These are phyloP conservation scores for Drosophila diplacantha DNA, from an alignment of 2,888 invertebrate species.

Conservation along the genomic window DNA sequence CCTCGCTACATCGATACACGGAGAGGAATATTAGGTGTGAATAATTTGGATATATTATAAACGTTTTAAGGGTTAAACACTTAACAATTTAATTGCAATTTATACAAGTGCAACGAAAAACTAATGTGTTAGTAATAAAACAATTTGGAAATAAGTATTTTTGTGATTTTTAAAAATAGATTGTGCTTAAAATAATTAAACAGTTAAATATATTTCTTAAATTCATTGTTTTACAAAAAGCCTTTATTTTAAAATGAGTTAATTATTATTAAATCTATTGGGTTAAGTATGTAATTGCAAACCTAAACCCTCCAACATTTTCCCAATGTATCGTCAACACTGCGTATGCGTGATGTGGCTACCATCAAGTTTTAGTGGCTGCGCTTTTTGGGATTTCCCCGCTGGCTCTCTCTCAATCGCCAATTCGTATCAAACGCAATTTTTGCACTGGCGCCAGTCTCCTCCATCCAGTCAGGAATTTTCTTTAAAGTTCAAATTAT, in stretches of 20 bases:
- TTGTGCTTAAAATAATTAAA: too few species aligned
- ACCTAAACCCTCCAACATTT: not conserved
- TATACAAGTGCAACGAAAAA: too few species aligned
- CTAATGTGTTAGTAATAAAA: too few species aligned
- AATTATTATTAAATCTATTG: too few species aligned
- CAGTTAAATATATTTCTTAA: too few species aligned
- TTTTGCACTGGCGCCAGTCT: slow-evolving; percentile 57
- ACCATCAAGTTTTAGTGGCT: slow-evolving; percentile 28
- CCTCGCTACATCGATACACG: not conserved
- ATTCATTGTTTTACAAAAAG: too few species aligned
- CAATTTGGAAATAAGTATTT: too few species aligned
- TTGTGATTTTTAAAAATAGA: too few species aligned
- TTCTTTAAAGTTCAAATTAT: slow-evolving; percentile 43
- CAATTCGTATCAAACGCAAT: slow-evolving; percentile 27
- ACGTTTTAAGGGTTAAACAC: too few species aligned
- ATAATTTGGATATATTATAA: not conserved
- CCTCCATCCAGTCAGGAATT: slow-evolving; percentile 22
- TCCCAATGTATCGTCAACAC: slow-evolving; percentile 16
- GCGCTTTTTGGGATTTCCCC: slow-evolving; percentile 22
- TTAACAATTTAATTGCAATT: too few species aligned
- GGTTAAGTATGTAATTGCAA: slow-evolving; percentile 1
- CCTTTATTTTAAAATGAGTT: too few species aligned
- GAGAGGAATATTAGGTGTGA: not conserved
- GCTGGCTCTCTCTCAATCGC: slow-evolving; percentile 20
- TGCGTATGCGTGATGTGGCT: slow-evolving; percentile 46